These are phyloP conservation scores for Miichthys miiuy DNA, from an alignment of 2,797 vertebrate species.

Conservation along the genomic window DNA sequence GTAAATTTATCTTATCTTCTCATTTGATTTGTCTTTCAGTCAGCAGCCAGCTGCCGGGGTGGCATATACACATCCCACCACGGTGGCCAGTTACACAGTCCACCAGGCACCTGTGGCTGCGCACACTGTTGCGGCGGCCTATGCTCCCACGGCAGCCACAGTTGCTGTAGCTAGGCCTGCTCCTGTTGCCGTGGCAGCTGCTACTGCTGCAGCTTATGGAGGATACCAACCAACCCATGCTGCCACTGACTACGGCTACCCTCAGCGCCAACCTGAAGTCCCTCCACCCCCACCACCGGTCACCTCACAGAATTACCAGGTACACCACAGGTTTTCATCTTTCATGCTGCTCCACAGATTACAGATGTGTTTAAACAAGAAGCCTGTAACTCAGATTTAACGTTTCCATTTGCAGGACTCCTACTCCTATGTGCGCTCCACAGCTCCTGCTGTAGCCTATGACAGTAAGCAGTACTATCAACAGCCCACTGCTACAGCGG, in stretches of 20 bases:
- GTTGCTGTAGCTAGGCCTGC: slow-evolving; percentile 95
- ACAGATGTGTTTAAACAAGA: background rate
- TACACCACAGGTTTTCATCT: slow-evolving; percentile 56
- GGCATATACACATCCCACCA: slow-evolving; percentile 98
- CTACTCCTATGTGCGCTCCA: slow-evolving; percentile 96
- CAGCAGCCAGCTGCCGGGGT: slow-evolving; percentile 96
- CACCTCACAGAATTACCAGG: slow-evolving; percentile 98
- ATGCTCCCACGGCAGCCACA: slow-evolving; percentile 93
- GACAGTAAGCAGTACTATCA: slow-evolving; percentile 99
- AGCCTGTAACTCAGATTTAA: too few species aligned
- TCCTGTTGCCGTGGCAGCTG: slow-evolving; percentile 93
- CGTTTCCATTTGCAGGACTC: slow-evolving; percentile 87
- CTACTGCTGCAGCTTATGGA: slow-evolving; percentile 94
- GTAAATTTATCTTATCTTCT: background rate
- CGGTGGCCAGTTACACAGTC: slow-evolving; percentile 98
- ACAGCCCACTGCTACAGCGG: slow-evolving; percentile 93
- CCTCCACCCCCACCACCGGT: slow-evolving; percentile 96
- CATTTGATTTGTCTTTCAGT: slow-evolving; percentile 78
- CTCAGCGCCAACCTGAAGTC: slow-evolving; percentile 95
- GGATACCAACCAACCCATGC: slow-evolving; percentile 94
- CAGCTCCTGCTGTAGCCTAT: slow-evolving; percentile 94
- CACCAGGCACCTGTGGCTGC: slow-evolving; percentile 97
- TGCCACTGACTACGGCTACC: slow-evolving; percentile 94
- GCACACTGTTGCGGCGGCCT: slow-evolving; percentile 95
- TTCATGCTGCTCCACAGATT: background rate